These are phyloP conservation scores for Drymodes brunneopygia DNA, from an alignment of 2,113 vertebrate genomes.

Conservation along the genomic window DNA sequence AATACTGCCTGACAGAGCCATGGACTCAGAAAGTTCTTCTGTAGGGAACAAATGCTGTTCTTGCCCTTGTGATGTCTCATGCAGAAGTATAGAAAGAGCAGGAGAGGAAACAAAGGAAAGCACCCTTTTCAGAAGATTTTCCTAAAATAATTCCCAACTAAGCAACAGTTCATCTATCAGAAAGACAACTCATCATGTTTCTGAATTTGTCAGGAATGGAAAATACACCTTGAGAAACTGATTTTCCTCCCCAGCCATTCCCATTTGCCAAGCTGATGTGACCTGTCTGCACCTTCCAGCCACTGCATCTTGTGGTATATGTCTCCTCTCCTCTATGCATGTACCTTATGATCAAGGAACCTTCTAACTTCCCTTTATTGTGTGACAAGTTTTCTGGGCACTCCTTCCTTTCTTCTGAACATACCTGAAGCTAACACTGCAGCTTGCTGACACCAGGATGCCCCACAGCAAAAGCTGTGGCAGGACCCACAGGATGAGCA, in stretches of 20 bases:
- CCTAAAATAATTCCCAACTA: not conserved
- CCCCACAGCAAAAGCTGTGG: not conserved
- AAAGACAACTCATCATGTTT: not conserved
- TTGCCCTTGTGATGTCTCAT: not conserved
- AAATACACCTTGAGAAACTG: not conserved
- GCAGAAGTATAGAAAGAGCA: not conserved
- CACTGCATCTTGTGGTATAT: not conserved
- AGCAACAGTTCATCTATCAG: not conserved
- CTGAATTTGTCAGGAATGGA: not conserved
- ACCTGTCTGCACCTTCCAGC: not conserved
- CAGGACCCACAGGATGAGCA: not conserved
- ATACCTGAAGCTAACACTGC: not conserved
- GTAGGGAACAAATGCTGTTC: not conserved
- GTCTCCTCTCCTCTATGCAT: not conserved
- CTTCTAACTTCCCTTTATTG: not conserved
- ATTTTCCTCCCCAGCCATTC: not conserved
- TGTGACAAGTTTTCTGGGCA: not conserved
- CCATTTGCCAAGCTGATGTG: not conserved
- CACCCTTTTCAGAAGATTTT: not conserved
- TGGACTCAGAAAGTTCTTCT: not conserved
- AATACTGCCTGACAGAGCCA: not conserved
- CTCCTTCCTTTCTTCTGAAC: not conserved
- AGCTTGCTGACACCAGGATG: not conserved
- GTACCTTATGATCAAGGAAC: fast-evolving
- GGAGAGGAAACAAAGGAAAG: not conserved